Percentiles rank a stretch among this genome's conserved stretches.
Evolutionary conservation across 2,888 invertebrate species (phyloP).

Genomic region (Ophion slaviceki): DNA sequence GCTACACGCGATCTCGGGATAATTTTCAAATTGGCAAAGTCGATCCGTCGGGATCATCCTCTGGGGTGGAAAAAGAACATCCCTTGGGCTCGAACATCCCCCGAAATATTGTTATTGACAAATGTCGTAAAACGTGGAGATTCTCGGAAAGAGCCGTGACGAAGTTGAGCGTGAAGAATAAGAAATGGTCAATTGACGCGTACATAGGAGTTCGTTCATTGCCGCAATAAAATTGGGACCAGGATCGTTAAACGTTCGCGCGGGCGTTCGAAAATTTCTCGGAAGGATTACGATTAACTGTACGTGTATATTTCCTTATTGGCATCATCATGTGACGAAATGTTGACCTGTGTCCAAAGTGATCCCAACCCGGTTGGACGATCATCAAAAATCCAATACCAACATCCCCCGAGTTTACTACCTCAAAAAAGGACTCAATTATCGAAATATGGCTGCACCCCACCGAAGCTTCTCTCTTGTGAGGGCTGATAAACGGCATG

Average conservation of each 20-base stretch:
- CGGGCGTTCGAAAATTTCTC: conserved; percentile 32
- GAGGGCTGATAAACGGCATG: neutral
- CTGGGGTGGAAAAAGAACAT: neutral
- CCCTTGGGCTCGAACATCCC: neutral
- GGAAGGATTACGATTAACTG: conserved; percentile 56
- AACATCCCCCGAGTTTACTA: neutral
- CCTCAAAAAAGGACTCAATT: no score
- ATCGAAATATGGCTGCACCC: no score
- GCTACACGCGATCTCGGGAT: no score
- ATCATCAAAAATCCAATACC: neutral
- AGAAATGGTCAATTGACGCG: conserved; percentile 17
- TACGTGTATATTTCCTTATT: neutral
- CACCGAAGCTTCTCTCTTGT: neutral
- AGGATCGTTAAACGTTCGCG: conserved; percentile 33
- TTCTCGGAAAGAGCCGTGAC: neutral
- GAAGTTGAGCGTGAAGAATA: neutral
- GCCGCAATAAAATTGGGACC: conserved; percentile 57
- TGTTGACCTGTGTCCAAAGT: neutral
- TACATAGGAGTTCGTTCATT: conserved; percentile 24
- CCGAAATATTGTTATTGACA: neutral
- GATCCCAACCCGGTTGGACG: neutral
- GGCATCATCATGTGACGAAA: neutral
- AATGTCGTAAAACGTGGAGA: conserved; percentile 19
- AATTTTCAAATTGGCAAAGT: neutral
- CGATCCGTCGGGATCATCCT: neutral